Conservation (phyloP, 1,140 invertebrate species). For the Epicauta chinensis region DNA sequence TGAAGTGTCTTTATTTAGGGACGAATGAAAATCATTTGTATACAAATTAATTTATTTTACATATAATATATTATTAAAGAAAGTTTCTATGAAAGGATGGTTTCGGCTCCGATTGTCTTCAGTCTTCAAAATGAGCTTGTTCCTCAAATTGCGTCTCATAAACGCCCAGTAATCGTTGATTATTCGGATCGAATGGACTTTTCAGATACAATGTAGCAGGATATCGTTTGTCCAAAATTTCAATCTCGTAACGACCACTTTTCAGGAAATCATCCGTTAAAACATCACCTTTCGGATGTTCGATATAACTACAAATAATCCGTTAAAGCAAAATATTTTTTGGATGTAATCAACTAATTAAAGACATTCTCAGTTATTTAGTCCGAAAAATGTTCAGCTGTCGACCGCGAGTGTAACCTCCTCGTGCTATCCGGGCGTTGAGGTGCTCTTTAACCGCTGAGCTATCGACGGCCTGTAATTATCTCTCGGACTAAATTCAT, state of each 20-base stretch:
- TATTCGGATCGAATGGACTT: constrained; percentile 75
- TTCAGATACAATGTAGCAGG: constrained; percentile 61
- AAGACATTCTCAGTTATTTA: no score
- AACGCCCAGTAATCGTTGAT: constrained; percentile 47
- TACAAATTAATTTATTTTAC: no score
- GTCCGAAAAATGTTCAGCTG: no score
- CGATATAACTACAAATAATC: constrained; percentile 43
- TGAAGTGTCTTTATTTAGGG: no score
- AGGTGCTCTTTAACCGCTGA: no score
- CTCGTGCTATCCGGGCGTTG: no score
- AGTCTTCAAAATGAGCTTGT: constrained; percentile 42
- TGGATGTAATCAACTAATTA: not conserved
- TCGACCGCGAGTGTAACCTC: no score
- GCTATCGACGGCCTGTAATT: no score
- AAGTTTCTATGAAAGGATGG: no score
- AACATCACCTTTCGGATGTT: constrained; percentile 47
- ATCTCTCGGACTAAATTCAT: no score
- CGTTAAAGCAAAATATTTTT: constrained; percentile 33
- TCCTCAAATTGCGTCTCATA: constrained; percentile 40
- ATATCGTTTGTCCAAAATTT: constrained; percentile 67
- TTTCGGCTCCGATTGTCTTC: constrained; percentile 5
- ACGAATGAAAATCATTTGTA: no score
- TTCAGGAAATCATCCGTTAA: constrained; percentile 63
- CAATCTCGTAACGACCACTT: constrained; percentile 69
- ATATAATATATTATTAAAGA: no score